Conservation (phyloP, 2,888 invertebrate genomes). For the Lottia scabra region DNA sequence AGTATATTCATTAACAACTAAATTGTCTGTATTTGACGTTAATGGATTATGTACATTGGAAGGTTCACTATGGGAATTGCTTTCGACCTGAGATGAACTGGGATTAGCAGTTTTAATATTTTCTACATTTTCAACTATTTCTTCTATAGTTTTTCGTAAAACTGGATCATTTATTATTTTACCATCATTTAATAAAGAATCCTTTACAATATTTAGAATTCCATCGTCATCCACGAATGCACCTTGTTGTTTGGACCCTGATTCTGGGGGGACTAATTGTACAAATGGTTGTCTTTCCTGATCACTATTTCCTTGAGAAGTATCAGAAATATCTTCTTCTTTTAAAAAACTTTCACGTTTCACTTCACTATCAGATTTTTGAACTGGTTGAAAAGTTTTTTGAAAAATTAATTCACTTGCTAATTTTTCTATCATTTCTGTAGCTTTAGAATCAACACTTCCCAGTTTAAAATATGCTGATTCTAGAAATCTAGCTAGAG, state of each 20-base stretch:
- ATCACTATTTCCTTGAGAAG: conserved; percentile 13
- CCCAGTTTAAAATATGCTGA: conserved; percentile 47
- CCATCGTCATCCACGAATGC: conserved; percentile 16
- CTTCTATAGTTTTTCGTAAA: neutral
- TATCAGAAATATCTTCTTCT: conserved; percentile 8
- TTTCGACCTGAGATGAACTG: neutral
- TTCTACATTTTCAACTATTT: conserved; percentile 9
- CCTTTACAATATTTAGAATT: conserved; percentile 3
- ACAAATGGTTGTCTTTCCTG: conserved; percentile 13
- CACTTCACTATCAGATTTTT: conserved; percentile 4
- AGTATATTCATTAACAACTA: neutral
- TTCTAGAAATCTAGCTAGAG: conserved; percentile 53
- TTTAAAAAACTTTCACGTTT: neutral
- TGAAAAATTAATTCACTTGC: conserved; percentile 39
- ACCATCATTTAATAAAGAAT: neutral
- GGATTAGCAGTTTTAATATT: neutral
- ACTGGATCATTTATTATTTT: conserved; percentile 1
- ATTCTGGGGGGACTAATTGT: conserved; percentile 6
- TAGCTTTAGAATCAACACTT: conserved; percentile 34
- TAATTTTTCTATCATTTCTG: conserved; percentile 43
- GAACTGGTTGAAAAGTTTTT: conserved; percentile 12
- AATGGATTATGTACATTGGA: neutral
- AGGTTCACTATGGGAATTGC: neutral
- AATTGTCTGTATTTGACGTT: neutral
- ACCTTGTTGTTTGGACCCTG: conserved; percentile 2